Percentiles rank a stretch among this genome's conserved stretches.
Evolutionary conservation across 1,140 invertebrate genomes (phyloP).

Genomic region (Steinernema feltiae): DNA sequence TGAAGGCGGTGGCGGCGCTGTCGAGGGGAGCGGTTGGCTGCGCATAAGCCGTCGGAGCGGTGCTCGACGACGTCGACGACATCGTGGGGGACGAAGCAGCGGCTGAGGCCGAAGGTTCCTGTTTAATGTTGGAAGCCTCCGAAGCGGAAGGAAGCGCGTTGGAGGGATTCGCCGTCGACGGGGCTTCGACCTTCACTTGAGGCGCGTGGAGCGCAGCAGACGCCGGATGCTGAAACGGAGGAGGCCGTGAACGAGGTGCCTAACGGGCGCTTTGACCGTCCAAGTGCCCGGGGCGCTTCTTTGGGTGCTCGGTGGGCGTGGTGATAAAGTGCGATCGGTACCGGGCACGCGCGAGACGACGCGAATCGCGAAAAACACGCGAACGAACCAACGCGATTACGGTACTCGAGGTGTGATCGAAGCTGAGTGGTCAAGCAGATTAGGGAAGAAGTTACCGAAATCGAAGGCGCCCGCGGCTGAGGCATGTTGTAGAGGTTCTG

Average conservation of each 20-base stretch:
- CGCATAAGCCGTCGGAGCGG: neutral
- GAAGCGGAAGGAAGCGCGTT: neutral
- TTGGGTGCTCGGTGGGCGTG: neutral
- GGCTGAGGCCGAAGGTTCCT: neutral
- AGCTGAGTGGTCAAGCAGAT: neutral
- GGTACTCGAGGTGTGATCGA: neutral
- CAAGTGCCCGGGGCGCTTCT: neutral
- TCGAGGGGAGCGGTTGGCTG: neutral
- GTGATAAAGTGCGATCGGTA: slow-evolving; percentile 7
- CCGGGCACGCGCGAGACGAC: too few species aligned
- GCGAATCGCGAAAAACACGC: neutral
- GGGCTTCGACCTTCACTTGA: neutral
- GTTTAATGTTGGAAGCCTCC: too few species aligned
- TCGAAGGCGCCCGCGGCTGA: neutral
- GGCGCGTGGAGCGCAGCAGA: neutral
- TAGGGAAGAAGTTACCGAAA: neutral
- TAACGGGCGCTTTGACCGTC: neutral
- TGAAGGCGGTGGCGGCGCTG: neutral
- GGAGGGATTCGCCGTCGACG: neutral
- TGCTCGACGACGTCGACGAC: slow-evolving; percentile 2
- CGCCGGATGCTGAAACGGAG: neutral
- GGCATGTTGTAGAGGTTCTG: neutral
- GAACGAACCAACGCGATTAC: neutral
- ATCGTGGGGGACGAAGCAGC: neutral
- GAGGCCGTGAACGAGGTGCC: neutral